These are phyloP conservation scores for Urocitellus parryii DNA, from an alignment of 2,113 vertebrate species.

Conservation along the genomic window DNA sequence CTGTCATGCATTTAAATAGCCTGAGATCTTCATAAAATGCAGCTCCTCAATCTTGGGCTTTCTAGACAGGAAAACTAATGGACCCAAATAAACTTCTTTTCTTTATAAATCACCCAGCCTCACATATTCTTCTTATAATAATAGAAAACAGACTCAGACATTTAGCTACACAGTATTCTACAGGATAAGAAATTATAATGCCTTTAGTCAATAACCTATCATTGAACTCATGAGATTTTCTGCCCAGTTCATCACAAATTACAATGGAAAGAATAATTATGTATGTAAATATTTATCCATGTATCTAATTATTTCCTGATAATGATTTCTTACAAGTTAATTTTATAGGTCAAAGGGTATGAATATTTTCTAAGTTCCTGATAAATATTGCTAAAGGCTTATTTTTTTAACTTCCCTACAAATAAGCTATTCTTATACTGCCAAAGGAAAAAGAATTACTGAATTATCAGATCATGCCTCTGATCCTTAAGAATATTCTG, in stretches of 20 bases:
- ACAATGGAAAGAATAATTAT: not conserved
- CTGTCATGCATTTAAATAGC: not conserved
- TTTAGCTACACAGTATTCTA: not conserved
- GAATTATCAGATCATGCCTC: not conserved
- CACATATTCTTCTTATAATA: not conserved
- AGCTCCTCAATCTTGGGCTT: not conserved
- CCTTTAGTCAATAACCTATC: not conserved
- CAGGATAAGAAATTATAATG: not conserved
- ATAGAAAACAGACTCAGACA: not conserved
- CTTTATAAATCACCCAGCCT: not conserved
- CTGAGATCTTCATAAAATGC: not conserved
- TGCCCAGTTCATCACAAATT: not conserved
- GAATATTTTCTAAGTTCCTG: not conserved
- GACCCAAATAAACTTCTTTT: not conserved
- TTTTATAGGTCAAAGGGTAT: not conserved
- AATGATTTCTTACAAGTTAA: conserved; percentile 15
- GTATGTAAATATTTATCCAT: conserved; percentile 4
- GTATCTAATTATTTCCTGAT: conserved; percentile 26
- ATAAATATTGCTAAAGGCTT: not conserved
- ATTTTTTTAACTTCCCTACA: conserved; percentile 22
- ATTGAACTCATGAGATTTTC: not conserved
- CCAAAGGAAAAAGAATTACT: not conserved
- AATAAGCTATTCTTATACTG: not conserved
- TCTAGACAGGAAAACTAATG: not conserved
- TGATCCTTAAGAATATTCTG: not conserved